A percentile compares a stretch with the other conserved stretches of the same genome.
phyloP scores from a whole-genome alignment of 1,140 invertebrate species.

The Vanessa tameamea region DNA sequence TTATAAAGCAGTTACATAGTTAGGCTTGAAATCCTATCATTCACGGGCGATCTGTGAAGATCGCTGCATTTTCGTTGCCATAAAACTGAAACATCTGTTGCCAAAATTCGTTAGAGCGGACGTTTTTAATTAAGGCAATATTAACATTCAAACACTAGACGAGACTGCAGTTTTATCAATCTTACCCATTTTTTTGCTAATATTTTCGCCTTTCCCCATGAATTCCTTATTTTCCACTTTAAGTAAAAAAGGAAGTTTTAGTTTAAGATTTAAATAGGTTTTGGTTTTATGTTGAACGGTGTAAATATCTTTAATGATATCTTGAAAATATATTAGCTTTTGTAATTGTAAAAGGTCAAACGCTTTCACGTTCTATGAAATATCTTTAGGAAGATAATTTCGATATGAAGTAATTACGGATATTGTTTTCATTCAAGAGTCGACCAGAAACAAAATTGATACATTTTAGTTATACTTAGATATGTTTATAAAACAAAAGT shows the following conservation, averaged over 20 bases:
- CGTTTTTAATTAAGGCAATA: conserved; percentile 16
- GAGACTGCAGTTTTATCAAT: conserved; percentile 27
- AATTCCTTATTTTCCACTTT: background rate
- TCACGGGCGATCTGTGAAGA: too few species aligned
- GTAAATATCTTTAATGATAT: background rate
- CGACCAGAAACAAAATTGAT: background rate
- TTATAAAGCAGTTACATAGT: too few species aligned
- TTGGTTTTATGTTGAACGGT: background rate
- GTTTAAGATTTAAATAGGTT: too few species aligned
- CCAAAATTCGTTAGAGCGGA: conserved; percentile 12
- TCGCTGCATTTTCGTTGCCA: background rate
- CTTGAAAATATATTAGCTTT: too few species aligned
- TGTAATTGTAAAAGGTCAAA: background rate
- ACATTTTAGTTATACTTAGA: too few species aligned
- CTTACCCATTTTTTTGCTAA: conserved; percentile 31
- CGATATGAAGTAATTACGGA: background rate
- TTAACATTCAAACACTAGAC: conserved; percentile 3
- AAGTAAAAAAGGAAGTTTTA: background rate
- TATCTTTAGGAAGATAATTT: background rate
- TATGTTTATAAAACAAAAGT: too few species aligned
- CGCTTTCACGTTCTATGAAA: background rate
- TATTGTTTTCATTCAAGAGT: background rate
- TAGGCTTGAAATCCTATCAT: background rate
- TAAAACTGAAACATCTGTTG: background rate
- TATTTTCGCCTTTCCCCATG: conserved; percentile 14